A percentile compares a stretch with the other conserved stretches of the same genome.
Conservation (phyloP, 2,888 invertebrate genomes). For the Mythimna loreyi region DNA sequence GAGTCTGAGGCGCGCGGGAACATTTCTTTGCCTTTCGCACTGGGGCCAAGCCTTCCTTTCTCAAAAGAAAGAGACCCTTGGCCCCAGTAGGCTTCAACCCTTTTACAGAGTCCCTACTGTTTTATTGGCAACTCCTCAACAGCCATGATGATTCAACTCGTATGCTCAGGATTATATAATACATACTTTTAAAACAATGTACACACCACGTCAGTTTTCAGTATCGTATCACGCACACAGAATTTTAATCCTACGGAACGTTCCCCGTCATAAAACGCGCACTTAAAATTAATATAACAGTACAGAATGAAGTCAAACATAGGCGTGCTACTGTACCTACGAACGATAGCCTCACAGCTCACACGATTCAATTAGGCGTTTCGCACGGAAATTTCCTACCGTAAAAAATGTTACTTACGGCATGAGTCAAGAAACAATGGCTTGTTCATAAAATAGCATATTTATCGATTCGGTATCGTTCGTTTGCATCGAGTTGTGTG, state of each 20-base stretch:
- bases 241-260: constrained; percentile 28
- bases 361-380: constrained; percentile 42
- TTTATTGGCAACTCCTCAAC: no score
- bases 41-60: no score
- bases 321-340: constrained; percentile 25
- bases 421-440: constrained; percentile 59
- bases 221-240: neutral
- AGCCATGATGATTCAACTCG: no score
- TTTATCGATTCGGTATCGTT: constrained; percentile 49
- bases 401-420: constrained; percentile 50
- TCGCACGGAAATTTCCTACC: constrained; percentile 63
- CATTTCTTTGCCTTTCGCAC: no score
- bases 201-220: neutral
- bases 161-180: no score
- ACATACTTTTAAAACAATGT: neutral
- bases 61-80: no score
- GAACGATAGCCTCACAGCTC: constrained; percentile 25
- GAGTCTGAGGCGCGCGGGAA: no score
- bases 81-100: no score
- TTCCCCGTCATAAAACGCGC: constrained; percentile 18
- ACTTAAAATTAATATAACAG: constrained; percentile 30
- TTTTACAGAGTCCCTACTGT: no score
- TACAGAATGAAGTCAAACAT: constrained; percentile 23
- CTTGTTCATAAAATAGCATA: constrained; percentile 49
- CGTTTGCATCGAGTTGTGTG: constrained; percentile 40